Base-by-base conservation (phyloP, 2,113 vertebrate genomes). In the Motacilla alba region DNA sequence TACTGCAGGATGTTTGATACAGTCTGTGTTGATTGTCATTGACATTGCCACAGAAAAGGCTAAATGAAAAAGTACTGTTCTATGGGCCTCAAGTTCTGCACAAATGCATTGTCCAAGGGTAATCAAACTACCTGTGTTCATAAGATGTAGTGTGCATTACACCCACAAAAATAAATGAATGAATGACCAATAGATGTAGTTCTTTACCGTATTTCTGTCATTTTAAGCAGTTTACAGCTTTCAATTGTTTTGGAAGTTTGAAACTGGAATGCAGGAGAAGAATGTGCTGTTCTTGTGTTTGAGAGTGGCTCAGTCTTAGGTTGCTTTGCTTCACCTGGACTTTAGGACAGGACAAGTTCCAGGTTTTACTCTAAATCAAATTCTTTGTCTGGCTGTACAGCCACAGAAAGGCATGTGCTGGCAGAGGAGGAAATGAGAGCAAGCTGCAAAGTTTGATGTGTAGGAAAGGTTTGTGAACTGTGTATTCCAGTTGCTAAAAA, bases 251-350 rank as follows among this genome's bases (percentile, higher is more conserved):
- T 64, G 59, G 30, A 82, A 74, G 41, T n/a, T 43, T 83, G 47
- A 46, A 75, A 33, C 16, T 30, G 56, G 21, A 67, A 58, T 35
- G n/a, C n/a, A 35, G 47, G 22, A 83, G 66, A 74, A 33, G 23
- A 46, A 9, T 23, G n/a, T 67, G 35, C n/a, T 0, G 0, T 35
- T 62, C 15, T 21, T 68, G 37, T 49, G 16, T 30, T 46, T 68
- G 44, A 22, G 27, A 46, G 46, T 21, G 47, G 14, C 44, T 83
- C 53, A 21, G 12, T 68, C 22, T 73, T 64, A 20, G 28, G 12
- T 27, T 62, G 67, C 28, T 14, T 44, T 50, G 26, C 37, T 76
- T 80, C 31, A 19, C 23, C 12, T 52, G 53, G 47, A 6, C 39
- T 77, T 67, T 4, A 59, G 39, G 19, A 49, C 33, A 68, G 78